These are phyloP conservation scores for Xiphophorus birchmanni DNA, from an alignment of 2,797 vertebrate genomes.

Conservation along the genomic window DNA sequence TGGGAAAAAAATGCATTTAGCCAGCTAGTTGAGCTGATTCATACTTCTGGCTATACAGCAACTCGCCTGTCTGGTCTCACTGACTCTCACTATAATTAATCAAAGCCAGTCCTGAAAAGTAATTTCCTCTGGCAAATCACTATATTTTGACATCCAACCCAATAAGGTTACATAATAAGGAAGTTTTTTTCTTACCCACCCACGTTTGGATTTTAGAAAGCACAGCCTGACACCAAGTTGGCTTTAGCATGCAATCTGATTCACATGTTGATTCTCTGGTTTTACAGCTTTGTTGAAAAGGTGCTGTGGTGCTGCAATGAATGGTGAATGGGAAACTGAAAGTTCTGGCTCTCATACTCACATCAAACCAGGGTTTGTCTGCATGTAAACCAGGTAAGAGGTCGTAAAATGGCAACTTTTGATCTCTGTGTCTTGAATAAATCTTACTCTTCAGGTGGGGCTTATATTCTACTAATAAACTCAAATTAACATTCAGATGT, in stretches of 20 bases:
- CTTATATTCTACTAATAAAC: background rate
- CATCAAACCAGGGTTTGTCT: background rate
- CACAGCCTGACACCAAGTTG: background rate
- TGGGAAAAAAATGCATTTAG: background rate
- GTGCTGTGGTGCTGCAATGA: background rate
- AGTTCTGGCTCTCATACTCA: background rate
- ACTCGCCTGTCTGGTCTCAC: background rate
- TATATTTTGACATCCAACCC: slow-evolving; percentile 24
- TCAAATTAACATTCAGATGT: background rate
- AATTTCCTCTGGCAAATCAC: slow-evolving; percentile 33
- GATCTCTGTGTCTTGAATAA: background rate
- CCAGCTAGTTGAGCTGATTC: slow-evolving; percentile 7
- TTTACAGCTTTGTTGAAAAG: background rate
- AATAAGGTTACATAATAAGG: slow-evolving; percentile 40
- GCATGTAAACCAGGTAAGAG: background rate
- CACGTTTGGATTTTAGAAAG: slow-evolving; percentile 24
- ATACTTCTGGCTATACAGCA: background rate
- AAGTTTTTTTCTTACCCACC: background rate
- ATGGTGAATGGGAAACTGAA: background rate
- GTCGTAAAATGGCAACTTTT: background rate
- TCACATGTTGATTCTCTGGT: background rate
- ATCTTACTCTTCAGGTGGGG: background rate
- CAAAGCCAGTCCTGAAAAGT: slow-evolving; percentile 14
- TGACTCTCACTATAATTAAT: slow-evolving; percentile 27
- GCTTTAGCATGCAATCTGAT: background rate